Evolutionary conservation across 2,888 invertebrate species (phyloP).

Genomic region (Steinernema carpocapsae): DNA sequence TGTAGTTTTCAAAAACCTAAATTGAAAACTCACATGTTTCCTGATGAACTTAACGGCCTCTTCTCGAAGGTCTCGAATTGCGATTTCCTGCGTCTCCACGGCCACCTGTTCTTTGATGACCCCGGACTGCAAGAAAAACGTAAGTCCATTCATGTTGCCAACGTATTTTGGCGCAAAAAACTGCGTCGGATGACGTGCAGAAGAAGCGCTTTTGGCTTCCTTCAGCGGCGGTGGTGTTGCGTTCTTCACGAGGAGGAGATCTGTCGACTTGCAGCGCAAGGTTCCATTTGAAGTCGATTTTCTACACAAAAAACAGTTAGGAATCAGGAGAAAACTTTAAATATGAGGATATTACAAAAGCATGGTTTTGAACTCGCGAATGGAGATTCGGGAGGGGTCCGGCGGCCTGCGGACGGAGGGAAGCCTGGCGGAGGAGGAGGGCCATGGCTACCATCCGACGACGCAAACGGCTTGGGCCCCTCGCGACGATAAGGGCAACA

Average conservation of each 20-base stretch:
- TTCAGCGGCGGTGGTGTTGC: background rate
- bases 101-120: constrained; percentile 42
- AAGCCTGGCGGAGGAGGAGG: background rate
- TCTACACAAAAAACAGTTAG: too few relatives aligned
- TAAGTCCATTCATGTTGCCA: constrained; percentile 53
- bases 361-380: background rate
- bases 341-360: too few relatives aligned
- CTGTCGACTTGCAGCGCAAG: background rate
- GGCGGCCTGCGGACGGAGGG: background rate
- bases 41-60: constrained; percentile 62
- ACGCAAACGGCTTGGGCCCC: background rate
- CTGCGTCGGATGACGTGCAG: too few relatives aligned
- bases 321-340: too few relatives aligned
- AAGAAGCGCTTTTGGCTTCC: background rate
- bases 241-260: background rate
- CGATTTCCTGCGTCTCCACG: constrained; percentile 59
- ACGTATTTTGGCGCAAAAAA: background rate
- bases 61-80: constrained; percentile 63
- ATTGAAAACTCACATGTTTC: constrained; percentile 60
- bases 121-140: constrained; percentile 62
- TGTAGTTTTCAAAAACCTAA: too few relatives aligned
- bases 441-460: constrained; percentile 23
- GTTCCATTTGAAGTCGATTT: background rate
- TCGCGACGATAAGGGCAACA: constrained; percentile 21
- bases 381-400: constrained; percentile 14